phyloP scores from a whole-genome alignment of 2,888 invertebrate genomes.

The Caenorhabditis virilis region DNA sequence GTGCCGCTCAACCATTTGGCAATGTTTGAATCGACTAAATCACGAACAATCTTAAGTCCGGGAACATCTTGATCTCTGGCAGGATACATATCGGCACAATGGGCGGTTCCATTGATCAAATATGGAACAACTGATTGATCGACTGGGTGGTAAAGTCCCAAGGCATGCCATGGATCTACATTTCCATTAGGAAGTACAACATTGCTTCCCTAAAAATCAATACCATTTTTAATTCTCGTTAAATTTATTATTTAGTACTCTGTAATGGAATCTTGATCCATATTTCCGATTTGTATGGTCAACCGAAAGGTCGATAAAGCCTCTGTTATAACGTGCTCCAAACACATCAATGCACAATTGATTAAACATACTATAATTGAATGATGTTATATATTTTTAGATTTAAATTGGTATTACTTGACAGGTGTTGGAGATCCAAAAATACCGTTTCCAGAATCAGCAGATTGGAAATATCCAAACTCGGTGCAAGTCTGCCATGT shows the following conservation, averaged over 20 bases:
- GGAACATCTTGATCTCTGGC: slow-evolving; percentile 35
- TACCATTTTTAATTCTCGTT: not conserved
- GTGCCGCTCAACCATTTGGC: slow-evolving; percentile 11
- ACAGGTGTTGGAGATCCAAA: slow-evolving; percentile 56
- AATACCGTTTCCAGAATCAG: slow-evolving; percentile 72
- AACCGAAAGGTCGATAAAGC: slow-evolving; percentile 12
- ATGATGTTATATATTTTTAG: not conserved
- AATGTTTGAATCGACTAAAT: slow-evolving; percentile 25
- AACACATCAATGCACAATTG: slow-evolving; percentile 57
- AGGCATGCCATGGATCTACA: slow-evolving; percentile 48
- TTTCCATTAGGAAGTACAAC: slow-evolving; percentile 51
- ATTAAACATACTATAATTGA: slow-evolving; percentile 44
- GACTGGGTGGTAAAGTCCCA: slow-evolving; percentile 22
- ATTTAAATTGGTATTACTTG: too few relatives aligned
- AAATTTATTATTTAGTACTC: slow-evolving; percentile 7
- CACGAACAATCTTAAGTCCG: slow-evolving; percentile 22
- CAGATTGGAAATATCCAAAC: slow-evolving; percentile 92
- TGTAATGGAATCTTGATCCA: slow-evolving; percentile 38
- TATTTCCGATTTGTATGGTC: slow-evolving; percentile 37
- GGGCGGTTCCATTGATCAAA: slow-evolving; percentile 47
- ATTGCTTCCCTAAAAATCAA: slow-evolving; percentile 36
- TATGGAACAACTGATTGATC: slow-evolving; percentile 21
- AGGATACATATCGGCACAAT: slow-evolving; percentile 58
- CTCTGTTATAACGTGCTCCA: slow-evolving; percentile 15
- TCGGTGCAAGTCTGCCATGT: slow-evolving; percentile 93